A percentile compares a stretch with the other conserved stretches of the same genome.
phyloP scores from a whole-genome alignment of 2,888 invertebrate species.

The Xylota sylvarum region DNA sequence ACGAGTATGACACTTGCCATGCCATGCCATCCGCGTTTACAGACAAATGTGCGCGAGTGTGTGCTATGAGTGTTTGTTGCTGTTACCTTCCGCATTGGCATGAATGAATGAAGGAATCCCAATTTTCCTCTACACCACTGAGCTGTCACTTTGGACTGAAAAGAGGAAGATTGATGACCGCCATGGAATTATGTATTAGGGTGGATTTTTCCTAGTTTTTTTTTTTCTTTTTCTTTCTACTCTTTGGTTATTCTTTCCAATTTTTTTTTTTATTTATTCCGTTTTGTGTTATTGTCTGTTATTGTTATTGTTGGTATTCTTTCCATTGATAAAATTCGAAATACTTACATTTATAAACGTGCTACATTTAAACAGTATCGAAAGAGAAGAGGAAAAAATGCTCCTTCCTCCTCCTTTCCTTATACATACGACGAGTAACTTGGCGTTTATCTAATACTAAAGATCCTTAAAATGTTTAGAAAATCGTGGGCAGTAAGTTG shows the following conservation, averaged over 20 bases:
- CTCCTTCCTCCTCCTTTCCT: no score
- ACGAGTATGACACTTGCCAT: slow-evolving; percentile 62
- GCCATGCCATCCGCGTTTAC: slow-evolving; percentile 55
- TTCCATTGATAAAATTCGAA: slow-evolving; percentile 15
- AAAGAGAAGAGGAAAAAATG: background rate
- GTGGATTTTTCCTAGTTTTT: slow-evolving; percentile 72
- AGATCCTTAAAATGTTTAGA: no score
- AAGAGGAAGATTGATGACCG: slow-evolving; percentile 85
- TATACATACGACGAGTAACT: no score
- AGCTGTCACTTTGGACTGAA: slow-evolving; percentile 85
- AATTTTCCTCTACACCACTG: slow-evolving; percentile 80
- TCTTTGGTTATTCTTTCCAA: slow-evolving; percentile 30
- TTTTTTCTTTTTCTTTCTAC: slow-evolving; percentile 60
- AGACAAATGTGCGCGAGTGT: slow-evolving; percentile 64
- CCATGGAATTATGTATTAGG: slow-evolving; percentile 84
- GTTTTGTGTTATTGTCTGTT: slow-evolving; percentile 38
- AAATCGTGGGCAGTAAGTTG: no score
- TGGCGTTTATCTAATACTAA: no score
- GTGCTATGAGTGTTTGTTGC: slow-evolving; percentile 46
- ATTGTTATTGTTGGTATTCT: background rate
- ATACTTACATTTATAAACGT: background rate
- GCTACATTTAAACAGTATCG: background rate
- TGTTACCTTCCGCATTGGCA: slow-evolving; percentile 70
- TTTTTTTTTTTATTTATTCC: slow-evolving; percentile 12
- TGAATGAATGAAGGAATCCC: slow-evolving; percentile 74